These are phyloP conservation scores for Rhynchomys soricoides DNA, from an alignment of 2,113 vertebrate genomes.

Conservation along the genomic window DNA sequence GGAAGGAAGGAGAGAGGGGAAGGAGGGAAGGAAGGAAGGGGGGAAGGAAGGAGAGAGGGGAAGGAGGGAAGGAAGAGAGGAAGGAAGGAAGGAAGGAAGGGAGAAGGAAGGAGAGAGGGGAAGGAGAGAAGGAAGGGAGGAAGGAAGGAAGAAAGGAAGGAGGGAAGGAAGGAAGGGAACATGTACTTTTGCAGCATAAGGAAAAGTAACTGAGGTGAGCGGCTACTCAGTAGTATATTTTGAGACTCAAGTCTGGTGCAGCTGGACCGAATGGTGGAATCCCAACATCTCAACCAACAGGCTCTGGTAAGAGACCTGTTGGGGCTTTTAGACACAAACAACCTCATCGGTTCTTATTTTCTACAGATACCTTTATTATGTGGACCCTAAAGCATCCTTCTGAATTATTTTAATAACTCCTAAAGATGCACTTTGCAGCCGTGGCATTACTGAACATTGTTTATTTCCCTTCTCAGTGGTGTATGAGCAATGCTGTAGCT, in stretches of 20 bases:
- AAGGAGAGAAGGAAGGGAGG: too few species aligned
- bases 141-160: too few species aligned
- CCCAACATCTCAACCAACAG: background rate
- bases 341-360: slow-evolving; percentile 13
- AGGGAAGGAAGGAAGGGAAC: background rate
- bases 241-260: background rate
- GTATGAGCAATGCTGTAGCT: background rate
- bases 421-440: background rate
- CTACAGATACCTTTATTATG: background rate
- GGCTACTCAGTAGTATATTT: background rate
- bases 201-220: background rate
- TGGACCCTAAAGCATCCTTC: background rate
- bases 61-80: too few species aligned
- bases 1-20: too few species aligned
- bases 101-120: too few species aligned
- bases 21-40: too few species aligned
- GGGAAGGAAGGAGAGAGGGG: too few species aligned
- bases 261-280: background rate
- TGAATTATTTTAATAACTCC: slow-evolving; percentile 29
- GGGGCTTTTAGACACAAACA: slow-evolving; percentile 10
- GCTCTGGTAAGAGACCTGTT: background rate
- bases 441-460: background rate
- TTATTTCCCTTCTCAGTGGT: slow-evolving; percentile 30
- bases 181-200: background rate
- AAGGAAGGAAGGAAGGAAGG: too few species aligned